Percentiles rank a stretch among this genome's conserved stretches.
Conservation (phyloP, 2,797 vertebrate species). For the Distichodus sexfasciatus region DNA sequence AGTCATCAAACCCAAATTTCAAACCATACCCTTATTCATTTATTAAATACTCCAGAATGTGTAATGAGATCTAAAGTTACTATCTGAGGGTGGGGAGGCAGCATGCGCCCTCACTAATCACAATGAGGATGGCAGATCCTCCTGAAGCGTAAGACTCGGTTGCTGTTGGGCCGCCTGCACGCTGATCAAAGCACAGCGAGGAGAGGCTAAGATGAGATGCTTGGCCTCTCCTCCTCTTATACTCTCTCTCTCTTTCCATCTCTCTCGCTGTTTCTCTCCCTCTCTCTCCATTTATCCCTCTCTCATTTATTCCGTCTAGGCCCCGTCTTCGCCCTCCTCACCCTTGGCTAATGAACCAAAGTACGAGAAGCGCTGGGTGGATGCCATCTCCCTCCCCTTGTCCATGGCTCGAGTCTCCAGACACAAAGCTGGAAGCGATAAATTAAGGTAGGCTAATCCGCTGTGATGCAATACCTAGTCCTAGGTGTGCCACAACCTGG, state of each 20-base stretch:
- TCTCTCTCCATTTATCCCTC: slow-evolving; percentile 24
- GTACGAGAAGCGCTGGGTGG: slow-evolving; percentile 94
- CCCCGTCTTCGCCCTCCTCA: slow-evolving; percentile 81
- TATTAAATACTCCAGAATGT: slow-evolving; percentile 16
- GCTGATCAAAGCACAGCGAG: slow-evolving; percentile 39
- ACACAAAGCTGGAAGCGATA: slow-evolving; percentile 83
- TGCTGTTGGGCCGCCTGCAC: slow-evolving; percentile 24
- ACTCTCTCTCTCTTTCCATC: slow-evolving; percentile 6
- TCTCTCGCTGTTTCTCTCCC: background rate
- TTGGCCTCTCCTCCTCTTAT: slow-evolving; percentile 34
- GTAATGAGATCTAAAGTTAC: slow-evolving; percentile 29
- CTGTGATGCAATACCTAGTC: slow-evolving; percentile 60
- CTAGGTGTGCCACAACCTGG: slow-evolving; percentile 51
- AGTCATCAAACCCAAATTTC: background rate
- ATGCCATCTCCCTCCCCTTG: slow-evolving; percentile 83
- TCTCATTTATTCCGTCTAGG: slow-evolving; percentile 80
- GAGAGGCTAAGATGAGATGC: slow-evolving; percentile 43
- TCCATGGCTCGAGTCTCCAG: slow-evolving; percentile 91
- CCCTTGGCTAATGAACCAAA: slow-evolving; percentile 87
- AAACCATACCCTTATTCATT: slow-evolving; percentile 39
- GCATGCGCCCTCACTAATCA: background rate
- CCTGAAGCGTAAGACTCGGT: slow-evolving; percentile 17
- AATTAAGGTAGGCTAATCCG: slow-evolving; percentile 87
- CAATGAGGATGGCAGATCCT: background rate
- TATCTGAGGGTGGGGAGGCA: slow-evolving; percentile 17